Percentiles rank a stretch among this genome's conserved stretches.
These are phyloP conservation scores for Podiceps cristatus DNA, from an alignment of 2,113 vertebrate genomes.

Conservation along the genomic window DNA sequence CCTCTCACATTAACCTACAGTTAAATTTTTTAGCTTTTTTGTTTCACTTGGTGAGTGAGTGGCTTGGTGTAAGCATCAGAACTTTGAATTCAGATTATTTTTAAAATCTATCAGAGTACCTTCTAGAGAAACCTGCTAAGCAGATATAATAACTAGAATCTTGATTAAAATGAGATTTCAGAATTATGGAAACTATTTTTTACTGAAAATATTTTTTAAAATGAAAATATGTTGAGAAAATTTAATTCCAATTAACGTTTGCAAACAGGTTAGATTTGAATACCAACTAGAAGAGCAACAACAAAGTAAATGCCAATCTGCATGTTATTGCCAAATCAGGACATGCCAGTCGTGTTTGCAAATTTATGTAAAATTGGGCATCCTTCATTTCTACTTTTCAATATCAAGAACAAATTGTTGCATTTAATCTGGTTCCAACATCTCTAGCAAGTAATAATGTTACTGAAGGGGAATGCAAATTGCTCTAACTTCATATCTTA, in stretches of 20 bases:
- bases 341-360: accelerated
- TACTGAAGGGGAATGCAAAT: neutral
- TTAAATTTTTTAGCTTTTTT: neutral
- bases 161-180: neutral
- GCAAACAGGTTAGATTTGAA: neutral
- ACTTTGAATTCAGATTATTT: neutral
- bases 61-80: neutral
- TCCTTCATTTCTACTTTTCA: neutral
- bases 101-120: neutral
- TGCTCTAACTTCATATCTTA: neutral
- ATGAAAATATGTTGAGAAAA: neutral
- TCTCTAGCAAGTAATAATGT: neutral
- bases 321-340: neutral
- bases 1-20: neutral
- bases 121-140: neutral
- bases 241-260: neutral
- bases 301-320: neutral
- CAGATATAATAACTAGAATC: neutral
- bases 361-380: neutral
- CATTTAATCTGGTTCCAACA: neutral
- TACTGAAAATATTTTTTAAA: neutral
- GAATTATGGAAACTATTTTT: neutral
- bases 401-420: neutral
- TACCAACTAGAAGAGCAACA: neutral
- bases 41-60: neutral